Evolutionary conservation across 2,888 invertebrate species (phyloP).

Genomic region (Nemoura dubitans): DNA sequence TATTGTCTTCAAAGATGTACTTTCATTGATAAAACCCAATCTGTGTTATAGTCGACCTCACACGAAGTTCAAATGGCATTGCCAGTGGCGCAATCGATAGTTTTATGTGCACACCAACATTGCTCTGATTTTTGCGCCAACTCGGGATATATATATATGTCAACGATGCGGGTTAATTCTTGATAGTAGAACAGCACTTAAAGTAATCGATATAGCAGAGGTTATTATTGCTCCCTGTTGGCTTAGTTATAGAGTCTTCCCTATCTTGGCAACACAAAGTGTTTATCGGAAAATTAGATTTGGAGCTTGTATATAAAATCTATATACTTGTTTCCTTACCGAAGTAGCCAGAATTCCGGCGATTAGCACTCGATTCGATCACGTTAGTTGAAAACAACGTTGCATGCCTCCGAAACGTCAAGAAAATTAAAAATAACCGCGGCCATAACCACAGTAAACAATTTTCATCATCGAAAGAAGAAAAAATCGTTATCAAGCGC

Average conservation of each 20-base stretch:
- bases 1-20: constrained; percentile 3
- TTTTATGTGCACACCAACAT: too few species aligned
- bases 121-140: too few species aligned
- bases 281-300: neutral
- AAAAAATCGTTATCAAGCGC: neutral
- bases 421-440: neutral
- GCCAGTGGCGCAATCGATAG: too few species aligned
- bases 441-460: neutral
- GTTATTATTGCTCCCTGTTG: too few species aligned
- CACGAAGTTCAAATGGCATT: neutral
- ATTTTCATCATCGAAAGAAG: neutral
- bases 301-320: neutral
- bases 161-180: too few species aligned
- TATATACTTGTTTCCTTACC: too few species aligned
- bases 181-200: too few species aligned
- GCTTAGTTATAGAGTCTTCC: too few species aligned
- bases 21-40: neutral
- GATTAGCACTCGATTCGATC: neutral
- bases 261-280: neutral
- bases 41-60: neutral
- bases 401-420: neutral
- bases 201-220: too few species aligned
- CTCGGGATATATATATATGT: too few species aligned
- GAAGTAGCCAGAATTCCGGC: too few species aligned
- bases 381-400: neutral